These are phyloP conservation scores for Sicus ferrugineus DNA, from an alignment of 2,888 invertebrate genomes.

Conservation along the genomic window DNA sequence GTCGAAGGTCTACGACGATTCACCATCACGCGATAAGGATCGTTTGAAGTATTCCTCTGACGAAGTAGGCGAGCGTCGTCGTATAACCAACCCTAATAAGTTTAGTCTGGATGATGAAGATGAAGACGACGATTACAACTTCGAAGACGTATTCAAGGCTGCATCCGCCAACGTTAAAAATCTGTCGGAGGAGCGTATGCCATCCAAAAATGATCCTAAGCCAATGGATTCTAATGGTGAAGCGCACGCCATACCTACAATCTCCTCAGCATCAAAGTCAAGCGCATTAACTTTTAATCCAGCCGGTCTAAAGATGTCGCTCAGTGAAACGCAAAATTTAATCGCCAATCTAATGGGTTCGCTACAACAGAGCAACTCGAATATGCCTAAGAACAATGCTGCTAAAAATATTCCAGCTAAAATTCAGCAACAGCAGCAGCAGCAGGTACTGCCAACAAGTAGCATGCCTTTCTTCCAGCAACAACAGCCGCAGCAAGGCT, in stretches of 20 bases:
- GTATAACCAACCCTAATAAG: conserved; percentile 52
- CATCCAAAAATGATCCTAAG: conserved; percentile 52
- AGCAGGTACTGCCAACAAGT: conserved; percentile 32
- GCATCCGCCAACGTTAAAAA: conserved; percentile 77
- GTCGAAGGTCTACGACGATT: conserved; percentile 28
- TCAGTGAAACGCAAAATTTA: conserved; percentile 69
- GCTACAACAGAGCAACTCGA: conserved; percentile 61
- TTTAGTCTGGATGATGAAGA: conserved; percentile 70
- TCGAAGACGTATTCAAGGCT: conserved; percentile 82
- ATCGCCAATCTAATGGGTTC: conserved; percentile 73
- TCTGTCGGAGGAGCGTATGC: conserved; percentile 62
- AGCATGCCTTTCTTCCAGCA: conserved; percentile 30
- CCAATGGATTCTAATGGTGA: conserved; percentile 9
- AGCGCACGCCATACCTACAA: conserved; percentile 46
- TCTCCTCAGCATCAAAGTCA: conserved; percentile 43
- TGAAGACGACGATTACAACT: conserved; percentile 83
- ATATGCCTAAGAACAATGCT: conserved; percentile 14
- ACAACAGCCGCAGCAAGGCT: conserved; percentile 37
- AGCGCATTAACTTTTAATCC: conserved; percentile 56
- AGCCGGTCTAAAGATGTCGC: conserved; percentile 51
- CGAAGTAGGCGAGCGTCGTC: conserved; percentile 45
- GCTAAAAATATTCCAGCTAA: conserved; percentile 16
- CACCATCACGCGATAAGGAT: conserved; percentile 10
- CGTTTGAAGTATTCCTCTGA: conserved; percentile 41
- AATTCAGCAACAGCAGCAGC: conserved; percentile 33